Evolutionary conservation across 2,888 invertebrate species (phyloP).

Genomic region (Cremastobaeus sp.): DNA sequence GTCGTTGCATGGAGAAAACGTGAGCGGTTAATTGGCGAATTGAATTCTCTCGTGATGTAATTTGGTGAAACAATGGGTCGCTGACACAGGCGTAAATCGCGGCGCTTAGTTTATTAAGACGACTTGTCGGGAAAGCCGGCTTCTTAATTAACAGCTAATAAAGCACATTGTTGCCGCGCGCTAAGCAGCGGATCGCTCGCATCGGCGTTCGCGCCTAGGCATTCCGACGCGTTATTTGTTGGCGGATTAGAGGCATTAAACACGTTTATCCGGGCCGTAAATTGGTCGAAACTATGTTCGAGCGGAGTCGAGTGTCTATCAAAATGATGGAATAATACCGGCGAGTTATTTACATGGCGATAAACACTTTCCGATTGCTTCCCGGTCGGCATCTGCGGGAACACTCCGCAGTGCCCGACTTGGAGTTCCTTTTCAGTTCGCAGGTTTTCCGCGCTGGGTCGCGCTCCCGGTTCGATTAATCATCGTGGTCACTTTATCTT

Average conservation of each 20-base stretch:
- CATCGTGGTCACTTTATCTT: too few species aligned
- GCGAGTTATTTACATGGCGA: slow-evolving; percentile 46
- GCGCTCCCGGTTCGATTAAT: too few species aligned
- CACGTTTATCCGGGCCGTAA: slow-evolving; percentile 47
- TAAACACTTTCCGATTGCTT: slow-evolving; percentile 20
- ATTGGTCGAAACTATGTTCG: slow-evolving; percentile 49
- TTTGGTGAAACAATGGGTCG: slow-evolving; percentile 35
- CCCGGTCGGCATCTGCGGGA: too few species aligned
- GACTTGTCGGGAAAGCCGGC: slow-evolving; percentile 39
- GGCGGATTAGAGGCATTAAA: slow-evolving; percentile 48
- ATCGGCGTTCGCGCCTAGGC: slow-evolving; percentile 9
- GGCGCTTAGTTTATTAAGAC: slow-evolving; percentile 31
- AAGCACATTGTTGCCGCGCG: slow-evolving; percentile 47
- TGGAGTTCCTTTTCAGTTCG: not conserved
- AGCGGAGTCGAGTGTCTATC: slow-evolving; percentile 46
- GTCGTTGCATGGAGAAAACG: too few species aligned
- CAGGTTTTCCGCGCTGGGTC: too few species aligned
- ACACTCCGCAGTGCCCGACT: not conserved
- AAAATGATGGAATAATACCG: slow-evolving; percentile 45
- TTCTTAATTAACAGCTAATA: slow-evolving; percentile 56
- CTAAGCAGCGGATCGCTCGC: slow-evolving; percentile 33
- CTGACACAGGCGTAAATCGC: slow-evolving; percentile 34
- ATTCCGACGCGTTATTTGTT: slow-evolving; percentile 46
- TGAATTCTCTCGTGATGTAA: slow-evolving; percentile 39
- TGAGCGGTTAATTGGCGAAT: slow-evolving; percentile 30